phyloP scores from a whole-genome alignment of 2,888 invertebrate species.

The Ischnus inquisitorius region DNA sequence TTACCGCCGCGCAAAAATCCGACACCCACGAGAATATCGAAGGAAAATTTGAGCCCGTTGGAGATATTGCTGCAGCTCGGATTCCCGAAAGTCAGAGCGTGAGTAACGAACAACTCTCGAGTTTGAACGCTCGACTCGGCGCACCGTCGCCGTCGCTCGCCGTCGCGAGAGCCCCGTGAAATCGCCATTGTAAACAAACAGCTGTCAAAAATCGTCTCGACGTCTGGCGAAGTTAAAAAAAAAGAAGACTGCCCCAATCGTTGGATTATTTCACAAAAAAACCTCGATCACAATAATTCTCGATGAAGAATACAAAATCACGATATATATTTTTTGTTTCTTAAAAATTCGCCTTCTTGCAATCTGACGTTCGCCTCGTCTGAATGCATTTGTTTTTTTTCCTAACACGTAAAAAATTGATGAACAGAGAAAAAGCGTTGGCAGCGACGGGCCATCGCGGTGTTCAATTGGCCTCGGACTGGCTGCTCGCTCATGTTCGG shows the following conservation, averaged over 20 bases:
- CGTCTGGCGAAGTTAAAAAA: background rate
- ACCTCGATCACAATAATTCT: too few relatives aligned
- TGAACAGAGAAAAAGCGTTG: conserved; percentile 93
- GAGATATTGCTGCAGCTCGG: conserved; percentile 96
- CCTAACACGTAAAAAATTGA: conserved; percentile 35
- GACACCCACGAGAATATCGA: conserved; percentile 90
- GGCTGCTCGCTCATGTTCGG: conserved; percentile 95
- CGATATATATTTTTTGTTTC: too few relatives aligned
- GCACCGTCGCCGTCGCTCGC: background rate
- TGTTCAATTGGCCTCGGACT: conserved; percentile 95
- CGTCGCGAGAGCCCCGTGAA: background rate
- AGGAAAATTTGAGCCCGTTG: conserved; percentile 91
- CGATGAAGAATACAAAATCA: too few relatives aligned
- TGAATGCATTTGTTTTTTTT: background rate
- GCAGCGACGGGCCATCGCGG: conserved; percentile 96
- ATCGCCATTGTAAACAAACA: conserved; percentile 76
- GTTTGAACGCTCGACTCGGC: background rate
- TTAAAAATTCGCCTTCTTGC: too few relatives aligned
- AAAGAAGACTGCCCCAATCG: background rate
- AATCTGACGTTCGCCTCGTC: too few relatives aligned
- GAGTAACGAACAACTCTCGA: conserved; percentile 85
- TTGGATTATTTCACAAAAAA: too few relatives aligned
- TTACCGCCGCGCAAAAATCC: conserved; percentile 92
- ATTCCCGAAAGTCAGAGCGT: conserved; percentile 95
- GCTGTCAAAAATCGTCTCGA: conserved; percentile 73